Base-by-base conservation (phyloP, 2,113 vertebrate genomes). In the Brachyhypopomus occidentalis region DNA sequence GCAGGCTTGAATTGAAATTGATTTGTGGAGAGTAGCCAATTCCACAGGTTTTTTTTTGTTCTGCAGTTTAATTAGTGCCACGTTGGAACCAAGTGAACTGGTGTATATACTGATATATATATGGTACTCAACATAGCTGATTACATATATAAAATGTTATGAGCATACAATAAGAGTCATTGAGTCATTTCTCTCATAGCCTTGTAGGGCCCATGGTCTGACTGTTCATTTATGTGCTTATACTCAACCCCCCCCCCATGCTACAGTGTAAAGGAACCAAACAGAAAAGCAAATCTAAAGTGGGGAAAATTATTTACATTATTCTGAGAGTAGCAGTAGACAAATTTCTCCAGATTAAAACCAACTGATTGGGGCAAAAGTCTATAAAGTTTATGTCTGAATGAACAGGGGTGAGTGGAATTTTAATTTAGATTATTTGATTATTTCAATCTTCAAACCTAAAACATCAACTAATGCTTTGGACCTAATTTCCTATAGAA, bases 1-100 rank as follows among this genome's bases (percentile, higher is more conserved):
- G 62, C 77, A 71, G 81, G 38, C 45, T 72, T 77, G 81, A 83
- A 86, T 84, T 82, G 81, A 84, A 86, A 86, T 84, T 86, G 85
- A 85, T 88, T 77, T 75, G 79, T 70, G 74, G 81, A 82, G 79
- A 66, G 72, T 48, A 27, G 45, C 62, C 69, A 70, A 81, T 80
- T 77, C 58, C 72, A 58, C 64, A 71, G 60, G 41, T 78, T 81
- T 55, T 78, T 67, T 69, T 52, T 2, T 27, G 19, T 16, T 14
- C 59, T 23, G 20, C 36, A 27, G 62, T 59, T 36, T 84, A 75
- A 86, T 87, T 84, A 80, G 79, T 78, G 58, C 67, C 30, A 25
- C 9, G 23, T 20, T 23, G 30, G 25, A 70, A 3, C 41, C n/a
- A 34, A 64, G 27, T 72, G 55, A 78, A 69, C 63, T 77, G 74